Conservation (phyloP, 2,113 vertebrate genomes). For the Phainopepla nitens region DNA sequence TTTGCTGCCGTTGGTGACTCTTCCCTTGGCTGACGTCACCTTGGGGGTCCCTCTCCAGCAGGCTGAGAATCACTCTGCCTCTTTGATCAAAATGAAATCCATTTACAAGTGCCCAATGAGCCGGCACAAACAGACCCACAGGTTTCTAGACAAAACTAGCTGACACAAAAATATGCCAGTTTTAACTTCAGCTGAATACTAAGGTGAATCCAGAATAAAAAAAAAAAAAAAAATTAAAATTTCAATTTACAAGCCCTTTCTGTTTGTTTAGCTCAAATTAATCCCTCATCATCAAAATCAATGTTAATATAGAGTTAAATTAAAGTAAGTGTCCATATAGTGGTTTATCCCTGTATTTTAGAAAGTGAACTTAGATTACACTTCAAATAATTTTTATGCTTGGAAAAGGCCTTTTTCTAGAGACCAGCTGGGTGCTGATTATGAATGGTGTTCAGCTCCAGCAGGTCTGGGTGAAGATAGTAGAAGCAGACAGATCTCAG, state of each 20-base stretch:
- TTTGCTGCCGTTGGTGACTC: neutral
- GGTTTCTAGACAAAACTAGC: neutral
- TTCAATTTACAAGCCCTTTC: neutral
- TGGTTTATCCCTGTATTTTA: neutral
- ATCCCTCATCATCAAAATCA: neutral
- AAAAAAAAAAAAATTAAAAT: neutral
- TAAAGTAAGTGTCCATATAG: neutral
- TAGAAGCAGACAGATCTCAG: neutral
- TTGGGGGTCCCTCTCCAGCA: neutral
- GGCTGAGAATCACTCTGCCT: neutral
- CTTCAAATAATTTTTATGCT: neutral
- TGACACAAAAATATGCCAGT: neutral
- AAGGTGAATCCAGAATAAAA: neutral
- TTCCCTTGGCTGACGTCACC: neutral
- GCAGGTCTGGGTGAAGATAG: neutral
- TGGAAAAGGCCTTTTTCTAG: neutral
- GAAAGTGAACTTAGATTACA: neutral
- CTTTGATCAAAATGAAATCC: slow-evolving; percentile 35
- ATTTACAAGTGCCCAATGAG: neutral
- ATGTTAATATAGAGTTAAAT: neutral
- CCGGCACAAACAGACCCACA: neutral
- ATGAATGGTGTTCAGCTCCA: neutral
- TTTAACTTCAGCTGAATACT: neutral
- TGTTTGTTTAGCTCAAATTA: neutral
- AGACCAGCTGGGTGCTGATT: neutral